These are phyloP conservation scores for Tiliacea citrago DNA, from an alignment of 2,888 invertebrate species.

Conservation along the genomic window DNA sequence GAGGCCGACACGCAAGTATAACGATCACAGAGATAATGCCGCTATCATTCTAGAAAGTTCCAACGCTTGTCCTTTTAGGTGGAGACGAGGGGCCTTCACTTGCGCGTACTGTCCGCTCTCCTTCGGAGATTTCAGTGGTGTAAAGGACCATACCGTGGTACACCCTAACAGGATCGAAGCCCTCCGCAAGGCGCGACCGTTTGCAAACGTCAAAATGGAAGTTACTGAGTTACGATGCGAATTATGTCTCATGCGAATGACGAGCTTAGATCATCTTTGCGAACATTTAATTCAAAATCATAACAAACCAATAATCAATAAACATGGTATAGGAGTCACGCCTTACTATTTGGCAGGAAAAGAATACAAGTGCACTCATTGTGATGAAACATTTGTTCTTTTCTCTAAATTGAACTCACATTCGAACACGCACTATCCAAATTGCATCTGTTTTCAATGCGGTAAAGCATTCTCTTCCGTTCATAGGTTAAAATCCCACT, in stretches of 20 bases:
- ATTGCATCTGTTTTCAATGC: constrained; percentile 84
- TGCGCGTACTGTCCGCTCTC: constrained; percentile 81
- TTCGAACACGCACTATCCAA: constrained; percentile 84
- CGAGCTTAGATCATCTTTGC: constrained; percentile 74
- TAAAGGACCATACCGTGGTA: constrained; percentile 76
- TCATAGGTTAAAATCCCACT: constrained; percentile 80
- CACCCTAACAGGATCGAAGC: constrained; percentile 79
- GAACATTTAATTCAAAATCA: constrained; percentile 80
- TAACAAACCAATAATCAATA: constrained; percentile 74
- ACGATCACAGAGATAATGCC: constrained; percentile 86
- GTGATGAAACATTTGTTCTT: constrained; percentile 77
- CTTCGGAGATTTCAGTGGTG: constrained; percentile 79
- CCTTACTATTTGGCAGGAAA: constrained; percentile 78
- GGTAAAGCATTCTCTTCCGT: constrained; percentile 82
- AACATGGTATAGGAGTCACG: constrained; percentile 78
- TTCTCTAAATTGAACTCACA: constrained; percentile 84
- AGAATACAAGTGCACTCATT: constrained; percentile 77
- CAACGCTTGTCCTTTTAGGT: constrained; percentile 85
- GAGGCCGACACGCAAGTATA: constrained; percentile 83
- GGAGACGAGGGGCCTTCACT: constrained; percentile 81
- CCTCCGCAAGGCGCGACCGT: constrained; percentile 72
- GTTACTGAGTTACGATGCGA: constrained; percentile 80
- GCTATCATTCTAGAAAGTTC: constrained; percentile 83
- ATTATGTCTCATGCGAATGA: constrained; percentile 73
- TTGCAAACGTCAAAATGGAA: constrained; percentile 81